Conservation (phyloP, 2,797 vertebrate species). For the Pantherophis vulpinus region DNA sequence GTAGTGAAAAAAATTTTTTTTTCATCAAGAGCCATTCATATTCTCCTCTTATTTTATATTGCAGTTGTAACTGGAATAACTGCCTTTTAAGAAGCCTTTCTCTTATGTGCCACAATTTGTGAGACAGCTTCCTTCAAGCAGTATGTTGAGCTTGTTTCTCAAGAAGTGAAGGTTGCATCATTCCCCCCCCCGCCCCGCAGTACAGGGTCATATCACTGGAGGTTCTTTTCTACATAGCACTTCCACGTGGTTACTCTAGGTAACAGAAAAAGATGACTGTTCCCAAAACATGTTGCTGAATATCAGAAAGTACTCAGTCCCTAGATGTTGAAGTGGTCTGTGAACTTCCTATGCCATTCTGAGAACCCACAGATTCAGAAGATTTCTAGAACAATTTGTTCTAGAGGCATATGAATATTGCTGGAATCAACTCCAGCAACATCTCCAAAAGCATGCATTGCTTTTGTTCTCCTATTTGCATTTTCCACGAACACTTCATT, state of each 20-base stretch:
- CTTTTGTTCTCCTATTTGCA: neutral
- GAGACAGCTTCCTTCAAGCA: neutral
- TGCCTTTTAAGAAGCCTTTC: neutral
- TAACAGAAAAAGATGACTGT: neutral
- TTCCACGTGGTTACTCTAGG: neutral
- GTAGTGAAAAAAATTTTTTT: neutral
- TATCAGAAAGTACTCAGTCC: neutral
- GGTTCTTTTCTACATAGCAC: neutral
- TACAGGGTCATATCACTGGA: neutral
- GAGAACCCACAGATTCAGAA: neutral
- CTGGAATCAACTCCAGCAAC: neutral
- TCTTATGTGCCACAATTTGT: neutral
- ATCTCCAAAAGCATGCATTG: neutral
- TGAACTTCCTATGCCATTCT: neutral
- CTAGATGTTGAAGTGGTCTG: neutral
- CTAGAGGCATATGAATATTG: neutral
- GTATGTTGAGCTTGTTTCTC: neutral
- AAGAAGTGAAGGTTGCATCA: neutral
- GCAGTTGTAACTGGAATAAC: neutral
- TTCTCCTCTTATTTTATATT: neutral
- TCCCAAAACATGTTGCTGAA: neutral
- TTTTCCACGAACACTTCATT: neutral
- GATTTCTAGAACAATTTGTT: neutral
- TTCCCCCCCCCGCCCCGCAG: no score
- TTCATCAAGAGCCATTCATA: neutral